Conservation (phyloP, 2,888 invertebrate genomes). For the Himalopsyche tibetana region DNA sequence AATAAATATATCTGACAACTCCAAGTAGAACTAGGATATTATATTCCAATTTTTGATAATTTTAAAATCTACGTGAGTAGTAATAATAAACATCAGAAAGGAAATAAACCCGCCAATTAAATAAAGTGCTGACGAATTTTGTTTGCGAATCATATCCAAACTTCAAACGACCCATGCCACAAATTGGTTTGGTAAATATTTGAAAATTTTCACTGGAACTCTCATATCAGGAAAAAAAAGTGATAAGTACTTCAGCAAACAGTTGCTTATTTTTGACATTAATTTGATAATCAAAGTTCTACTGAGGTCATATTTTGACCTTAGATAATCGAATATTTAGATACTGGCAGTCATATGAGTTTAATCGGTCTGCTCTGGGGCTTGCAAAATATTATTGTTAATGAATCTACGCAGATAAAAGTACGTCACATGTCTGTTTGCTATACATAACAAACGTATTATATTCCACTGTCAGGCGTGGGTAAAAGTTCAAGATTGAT, state of each 20-base stretch:
- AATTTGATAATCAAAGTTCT: constrained; percentile 2
- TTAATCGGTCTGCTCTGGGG: background rate
- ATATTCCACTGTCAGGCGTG: background rate
- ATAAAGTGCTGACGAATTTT: too few species aligned
- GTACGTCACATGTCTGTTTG: too few species aligned
- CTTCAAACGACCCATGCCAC: background rate
- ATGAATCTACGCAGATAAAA: background rate
- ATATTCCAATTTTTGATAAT: too few species aligned
- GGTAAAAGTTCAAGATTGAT: constrained; percentile 18
- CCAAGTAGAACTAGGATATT: too few species aligned
- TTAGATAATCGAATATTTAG: background rate
- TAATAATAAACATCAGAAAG: too few species aligned
- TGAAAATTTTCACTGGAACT: background rate
- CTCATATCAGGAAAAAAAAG: background rate
- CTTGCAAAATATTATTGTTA: constrained; percentile 36
- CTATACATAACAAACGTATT: background rate
- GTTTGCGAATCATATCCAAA: too few species aligned
- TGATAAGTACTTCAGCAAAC: background rate
- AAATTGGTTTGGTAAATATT: background rate
- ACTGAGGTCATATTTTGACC: constrained; percentile 38
- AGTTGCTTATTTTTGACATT: background rate
- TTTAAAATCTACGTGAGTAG: too few species aligned
- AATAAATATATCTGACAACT: too few species aligned
- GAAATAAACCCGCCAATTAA: too few species aligned
- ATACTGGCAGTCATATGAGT: constrained; percentile 11